These are phyloP conservation scores for Thamnophis sirtalis DNA, from an alignment of 2,113 vertebrate species.

Conservation along the genomic window DNA sequence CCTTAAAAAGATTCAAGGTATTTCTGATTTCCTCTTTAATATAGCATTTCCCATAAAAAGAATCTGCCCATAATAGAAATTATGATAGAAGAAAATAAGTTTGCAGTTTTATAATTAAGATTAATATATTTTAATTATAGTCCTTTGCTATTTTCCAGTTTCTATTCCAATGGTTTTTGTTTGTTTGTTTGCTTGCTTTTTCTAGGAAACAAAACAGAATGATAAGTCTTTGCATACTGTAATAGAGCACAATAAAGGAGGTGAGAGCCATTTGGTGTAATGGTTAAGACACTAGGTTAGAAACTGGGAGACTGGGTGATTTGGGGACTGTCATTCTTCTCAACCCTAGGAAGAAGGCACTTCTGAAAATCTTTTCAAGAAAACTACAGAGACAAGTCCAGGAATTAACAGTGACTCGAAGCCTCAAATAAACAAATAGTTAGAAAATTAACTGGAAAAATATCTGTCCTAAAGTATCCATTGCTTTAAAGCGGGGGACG, in stretches of 20 bases:
- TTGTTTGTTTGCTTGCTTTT: not conserved
- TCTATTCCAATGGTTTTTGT: not conserved
- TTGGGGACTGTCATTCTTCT: not conserved
- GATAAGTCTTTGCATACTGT: not conserved
- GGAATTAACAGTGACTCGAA: not conserved
- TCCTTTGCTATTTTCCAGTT: not conserved
- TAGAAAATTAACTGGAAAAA: not conserved
- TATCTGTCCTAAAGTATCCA: not conserved
- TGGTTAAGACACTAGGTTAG: not conserved
- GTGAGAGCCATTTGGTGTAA: not conserved
- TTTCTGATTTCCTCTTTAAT: slow-evolving; percentile 26
- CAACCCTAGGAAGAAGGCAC: not conserved
- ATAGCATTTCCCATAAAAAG: not conserved
- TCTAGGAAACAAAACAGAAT: not conserved
- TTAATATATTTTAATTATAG: not conserved
- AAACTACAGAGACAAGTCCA: not conserved
- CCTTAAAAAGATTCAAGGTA: not conserved
- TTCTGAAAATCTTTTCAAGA: not conserved
- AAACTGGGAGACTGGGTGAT: not conserved
- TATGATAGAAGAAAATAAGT: not conserved
- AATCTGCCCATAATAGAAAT: not conserved
- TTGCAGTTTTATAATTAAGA: not conserved
- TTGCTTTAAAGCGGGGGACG: not conserved
- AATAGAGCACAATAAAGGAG: not conserved
- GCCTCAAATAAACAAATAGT: not conserved